phyloP scores from a whole-genome alignment of 2,113 vertebrate species.

The Equus przewalskii region DNA sequence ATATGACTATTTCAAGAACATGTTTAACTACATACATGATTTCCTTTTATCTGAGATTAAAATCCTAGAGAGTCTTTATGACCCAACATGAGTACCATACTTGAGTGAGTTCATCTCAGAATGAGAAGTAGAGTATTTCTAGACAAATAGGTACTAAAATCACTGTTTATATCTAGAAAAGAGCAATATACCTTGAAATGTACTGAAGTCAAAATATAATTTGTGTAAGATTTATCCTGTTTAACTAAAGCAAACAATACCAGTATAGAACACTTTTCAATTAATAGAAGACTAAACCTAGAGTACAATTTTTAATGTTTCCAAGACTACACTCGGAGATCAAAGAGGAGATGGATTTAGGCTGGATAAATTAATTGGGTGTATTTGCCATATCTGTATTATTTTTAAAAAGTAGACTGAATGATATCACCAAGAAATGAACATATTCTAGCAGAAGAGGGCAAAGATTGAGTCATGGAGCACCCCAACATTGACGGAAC shows the following conservation, averaged over 20 bases:
- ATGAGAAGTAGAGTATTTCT: not conserved
- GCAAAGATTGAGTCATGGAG: not conserved
- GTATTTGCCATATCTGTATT: not conserved
- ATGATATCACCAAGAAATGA: not conserved
- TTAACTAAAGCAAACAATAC: not conserved
- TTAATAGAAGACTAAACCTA: not conserved
- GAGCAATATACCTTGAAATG: not conserved
- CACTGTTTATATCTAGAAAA: not conserved
- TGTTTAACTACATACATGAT: not conserved
- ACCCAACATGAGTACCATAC: not conserved
- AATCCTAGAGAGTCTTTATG: not conserved
- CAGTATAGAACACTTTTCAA: not conserved
- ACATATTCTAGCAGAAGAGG: not conserved
- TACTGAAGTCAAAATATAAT: not conserved
- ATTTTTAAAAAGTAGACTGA: not conserved
- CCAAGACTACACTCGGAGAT: not conserved
- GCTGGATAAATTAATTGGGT: not conserved
- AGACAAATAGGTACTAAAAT: constrained; percentile 6
- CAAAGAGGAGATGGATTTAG: not conserved
- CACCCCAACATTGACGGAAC: not conserved
- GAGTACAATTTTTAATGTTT: not conserved
- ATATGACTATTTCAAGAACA: not conserved
- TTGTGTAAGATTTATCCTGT: not conserved
- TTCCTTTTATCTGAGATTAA: constrained; percentile 32
- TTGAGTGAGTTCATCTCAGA: constrained; percentile 18